A percentile compares a stretch with the other conserved stretches of the same genome.
phyloP scores from a whole-genome alignment of 2,113 vertebrate species.

The Pteropus alecto region DNA sequence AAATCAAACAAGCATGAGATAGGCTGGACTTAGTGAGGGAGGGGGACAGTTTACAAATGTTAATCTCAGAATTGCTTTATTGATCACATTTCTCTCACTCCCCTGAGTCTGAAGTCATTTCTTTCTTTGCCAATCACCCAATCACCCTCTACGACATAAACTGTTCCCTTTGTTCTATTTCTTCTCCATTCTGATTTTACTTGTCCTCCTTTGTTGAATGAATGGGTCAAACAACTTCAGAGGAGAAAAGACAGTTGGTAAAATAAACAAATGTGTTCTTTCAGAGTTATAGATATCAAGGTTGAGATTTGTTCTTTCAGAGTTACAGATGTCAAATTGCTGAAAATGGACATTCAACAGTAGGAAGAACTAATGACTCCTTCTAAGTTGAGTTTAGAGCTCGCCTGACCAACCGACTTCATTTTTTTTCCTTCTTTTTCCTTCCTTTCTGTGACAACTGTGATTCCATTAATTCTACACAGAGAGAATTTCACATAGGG shows the following conservation, averaged over 20 bases:
- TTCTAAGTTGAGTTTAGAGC: not conserved
- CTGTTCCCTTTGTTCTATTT: not conserved
- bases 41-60: not conserved
- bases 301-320: not conserved
- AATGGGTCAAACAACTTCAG: not conserved
- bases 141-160: not conserved
- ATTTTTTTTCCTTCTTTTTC: not conserved
- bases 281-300: not conserved
- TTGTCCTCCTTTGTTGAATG: not conserved
- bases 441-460: not conserved
- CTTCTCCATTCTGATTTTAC: not conserved
- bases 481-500: not conserved
- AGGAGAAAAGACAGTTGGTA: not conserved
- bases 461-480: not conserved
- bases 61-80: not conserved
- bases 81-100: not conserved
- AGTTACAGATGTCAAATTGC: not conserved
- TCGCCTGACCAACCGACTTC: not conserved
- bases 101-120: not conserved
- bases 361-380: not conserved
- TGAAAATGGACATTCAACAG: not conserved
- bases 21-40: not conserved
- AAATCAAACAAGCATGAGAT: not conserved
- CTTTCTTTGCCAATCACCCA: not conserved
- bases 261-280: not conserved